These are phyloP conservation scores for Eristalinus aeneus DNA, from an alignment of 2,888 invertebrate genomes.

Conservation along the genomic window DNA sequence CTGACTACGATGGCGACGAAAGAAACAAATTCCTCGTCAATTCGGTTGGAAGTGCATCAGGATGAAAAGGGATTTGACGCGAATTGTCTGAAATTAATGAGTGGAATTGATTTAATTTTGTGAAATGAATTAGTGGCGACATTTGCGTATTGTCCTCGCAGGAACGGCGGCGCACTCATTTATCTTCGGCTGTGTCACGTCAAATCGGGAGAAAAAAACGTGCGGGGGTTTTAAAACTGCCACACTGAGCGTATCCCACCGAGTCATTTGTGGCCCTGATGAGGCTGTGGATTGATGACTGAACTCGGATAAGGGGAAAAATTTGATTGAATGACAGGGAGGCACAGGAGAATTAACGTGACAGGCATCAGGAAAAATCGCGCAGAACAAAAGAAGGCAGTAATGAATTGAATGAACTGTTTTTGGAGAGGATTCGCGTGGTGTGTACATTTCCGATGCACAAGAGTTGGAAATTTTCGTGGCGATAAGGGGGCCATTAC, in stretches of 20 bases:
- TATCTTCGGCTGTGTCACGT: not conserved
- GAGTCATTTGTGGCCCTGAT: not conserved
- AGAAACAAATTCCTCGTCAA: slow-evolving; percentile 13
- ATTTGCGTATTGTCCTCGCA: not conserved
- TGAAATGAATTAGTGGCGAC: slow-evolving; percentile 12
- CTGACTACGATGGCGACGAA: not conserved
- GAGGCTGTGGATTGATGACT: not conserved
- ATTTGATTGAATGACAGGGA: not conserved
- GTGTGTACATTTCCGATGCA: no score
- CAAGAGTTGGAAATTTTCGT: no score
- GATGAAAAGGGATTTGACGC: slow-evolving; percentile 3
- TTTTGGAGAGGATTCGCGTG: no score
- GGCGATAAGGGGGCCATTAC: no score
- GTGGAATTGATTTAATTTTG: slow-evolving; percentile 32
- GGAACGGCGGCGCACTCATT: not conserved
- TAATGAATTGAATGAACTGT: no score
- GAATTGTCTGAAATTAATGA: slow-evolving; percentile 28
- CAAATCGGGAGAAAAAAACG: not conserved
- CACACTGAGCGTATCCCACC: not conserved
- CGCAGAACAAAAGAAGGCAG: no score
- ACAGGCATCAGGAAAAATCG: no score
- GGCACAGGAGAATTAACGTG: no score
- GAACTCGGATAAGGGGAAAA: not conserved
- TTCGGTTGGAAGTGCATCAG: slow-evolving; percentile 3
- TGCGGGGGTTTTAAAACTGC: not conserved